These are phyloP conservation scores for Tolypeutes matacus DNA, from an alignment of 2,797 vertebrate species.

Conservation along the genomic window DNA sequence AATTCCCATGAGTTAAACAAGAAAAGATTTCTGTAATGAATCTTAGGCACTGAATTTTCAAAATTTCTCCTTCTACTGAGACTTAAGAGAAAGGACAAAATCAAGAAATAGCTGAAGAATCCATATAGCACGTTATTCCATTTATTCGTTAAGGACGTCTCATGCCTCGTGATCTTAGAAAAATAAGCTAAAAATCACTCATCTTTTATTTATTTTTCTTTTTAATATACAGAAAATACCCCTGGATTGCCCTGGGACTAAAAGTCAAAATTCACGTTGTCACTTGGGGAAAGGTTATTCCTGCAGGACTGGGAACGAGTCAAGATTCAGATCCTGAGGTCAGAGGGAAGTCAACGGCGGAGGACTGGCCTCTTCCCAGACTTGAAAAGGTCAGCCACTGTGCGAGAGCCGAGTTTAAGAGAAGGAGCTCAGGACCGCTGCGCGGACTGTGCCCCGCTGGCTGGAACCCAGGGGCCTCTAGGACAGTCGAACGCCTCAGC, in stretches of 20 bases:
- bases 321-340: constrained; percentile 37
- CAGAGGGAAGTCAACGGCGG: constrained; percentile 49
- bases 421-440: neutral
- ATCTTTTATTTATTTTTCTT: neutral
- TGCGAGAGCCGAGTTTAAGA: neutral
- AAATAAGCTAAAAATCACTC: constrained; percentile 1
- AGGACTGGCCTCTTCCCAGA: constrained; percentile 40
- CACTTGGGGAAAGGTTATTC: constrained; percentile 60
- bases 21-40: constrained; percentile 31
- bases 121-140: neutral
- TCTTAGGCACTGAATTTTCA: constrained; percentile 29
- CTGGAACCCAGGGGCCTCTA: neutral
- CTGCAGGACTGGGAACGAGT: constrained; percentile 52
- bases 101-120: constrained; percentile 2
- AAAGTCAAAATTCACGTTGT: constrained; percentile 57
- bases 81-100: neutral
- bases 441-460: neutral
- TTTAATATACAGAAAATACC: neutral
- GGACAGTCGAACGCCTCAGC: fast-evolving
- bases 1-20: neutral
- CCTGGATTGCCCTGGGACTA: constrained; percentile 23
- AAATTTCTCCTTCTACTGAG: neutral
- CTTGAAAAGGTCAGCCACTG: constrained; percentile 75
- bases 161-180: constrained; percentile 30
- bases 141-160: constrained; percentile 10